phyloP scores from a whole-genome alignment of 2,888 invertebrate species.

The Volucella inanis region DNA sequence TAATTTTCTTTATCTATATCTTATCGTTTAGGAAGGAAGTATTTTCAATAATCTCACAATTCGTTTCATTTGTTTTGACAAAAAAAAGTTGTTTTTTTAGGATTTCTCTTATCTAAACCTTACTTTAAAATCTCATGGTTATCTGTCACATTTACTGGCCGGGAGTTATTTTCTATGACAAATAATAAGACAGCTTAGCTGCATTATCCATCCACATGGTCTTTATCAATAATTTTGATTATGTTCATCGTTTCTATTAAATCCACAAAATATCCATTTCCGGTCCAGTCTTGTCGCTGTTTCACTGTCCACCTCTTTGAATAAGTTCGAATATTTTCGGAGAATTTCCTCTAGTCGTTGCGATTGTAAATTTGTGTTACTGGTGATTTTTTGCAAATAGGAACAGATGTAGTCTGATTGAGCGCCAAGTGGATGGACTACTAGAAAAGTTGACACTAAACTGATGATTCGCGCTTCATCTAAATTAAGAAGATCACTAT shows the following conservation, averaged over 20 bases:
- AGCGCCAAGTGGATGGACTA: conserved; percentile 95
- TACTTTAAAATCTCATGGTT: conserved; percentile 57
- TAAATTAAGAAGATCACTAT: conserved; percentile 69
- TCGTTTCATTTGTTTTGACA: conserved; percentile 17
- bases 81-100: conserved; percentile 23
- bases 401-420: conserved; percentile 95
- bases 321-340: conserved; percentile 90
- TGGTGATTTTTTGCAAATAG: conserved; percentile 89
- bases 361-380: conserved; percentile 88
- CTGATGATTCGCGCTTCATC: conserved; percentile 91
- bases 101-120: conserved; percentile 22
- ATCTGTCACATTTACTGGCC: conserved; percentile 47
- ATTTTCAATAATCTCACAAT: conserved; percentile 62
- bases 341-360: conserved; percentile 91
- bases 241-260: conserved; percentile 58
- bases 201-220: not conserved
- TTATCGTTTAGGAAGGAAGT: conserved; percentile 67
- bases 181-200: conserved; percentile 33
- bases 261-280: conserved; percentile 92
- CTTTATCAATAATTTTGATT: conserved; percentile 23
- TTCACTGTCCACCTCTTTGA: conserved; percentile 90
- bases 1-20: conserved; percentile 40
- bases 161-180: conserved; percentile 26
- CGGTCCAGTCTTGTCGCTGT: conserved; percentile 94
- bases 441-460: conserved; percentile 93